Percentiles rank a stretch among this genome's conserved stretches.
These are phyloP conservation scores for Chaetops frenatus DNA, from an alignment of 2,113 vertebrate species.

Conservation along the genomic window DNA sequence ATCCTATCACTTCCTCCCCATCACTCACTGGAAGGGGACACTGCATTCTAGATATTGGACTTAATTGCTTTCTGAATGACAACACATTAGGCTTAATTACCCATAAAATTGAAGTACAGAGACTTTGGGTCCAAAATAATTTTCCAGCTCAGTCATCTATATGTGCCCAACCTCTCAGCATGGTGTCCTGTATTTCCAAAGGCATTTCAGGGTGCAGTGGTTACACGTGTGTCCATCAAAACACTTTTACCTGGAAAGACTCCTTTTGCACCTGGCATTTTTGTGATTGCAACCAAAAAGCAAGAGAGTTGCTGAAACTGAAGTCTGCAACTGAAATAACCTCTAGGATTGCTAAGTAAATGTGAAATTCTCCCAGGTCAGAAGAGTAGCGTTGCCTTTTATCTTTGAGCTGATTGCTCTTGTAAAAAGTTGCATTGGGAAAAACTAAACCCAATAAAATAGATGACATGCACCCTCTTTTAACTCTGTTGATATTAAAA, in stretches of 20 bases:
- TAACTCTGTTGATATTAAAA: not conserved
- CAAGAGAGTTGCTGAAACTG: not conserved
- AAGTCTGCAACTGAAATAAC: not conserved
- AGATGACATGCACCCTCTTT: not conserved
- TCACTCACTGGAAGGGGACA: slow-evolving; percentile 8
- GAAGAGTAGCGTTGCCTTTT: not conserved
- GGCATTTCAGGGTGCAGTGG: not conserved
- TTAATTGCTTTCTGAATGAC: slow-evolving; percentile 62
- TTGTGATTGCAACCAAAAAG: not conserved
- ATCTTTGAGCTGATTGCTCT: not conserved
- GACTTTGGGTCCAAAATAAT: slow-evolving; percentile 62
- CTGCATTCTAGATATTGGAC: not conserved
- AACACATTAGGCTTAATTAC: slow-evolving; percentile 61
- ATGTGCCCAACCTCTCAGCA: not conserved
- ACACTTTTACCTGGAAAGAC: not conserved
- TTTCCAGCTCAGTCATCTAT: slow-evolving; percentile 63
- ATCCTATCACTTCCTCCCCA: not conserved
- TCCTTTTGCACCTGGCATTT: not conserved
- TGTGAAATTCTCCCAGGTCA: not conserved
- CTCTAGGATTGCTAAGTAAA: not conserved
- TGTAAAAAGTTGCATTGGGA: not conserved
- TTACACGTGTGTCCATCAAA: not conserved
- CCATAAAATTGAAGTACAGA: slow-evolving; percentile 61
- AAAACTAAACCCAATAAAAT: not conserved
- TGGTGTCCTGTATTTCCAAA: slow-evolving; percentile 23